A percentile compares a stretch with the other conserved stretches of the same genome.
These are phyloP conservation scores for Scaptomyza polygonia DNA, from an alignment of 2,888 invertebrate species.

Conservation along the genomic window DNA sequence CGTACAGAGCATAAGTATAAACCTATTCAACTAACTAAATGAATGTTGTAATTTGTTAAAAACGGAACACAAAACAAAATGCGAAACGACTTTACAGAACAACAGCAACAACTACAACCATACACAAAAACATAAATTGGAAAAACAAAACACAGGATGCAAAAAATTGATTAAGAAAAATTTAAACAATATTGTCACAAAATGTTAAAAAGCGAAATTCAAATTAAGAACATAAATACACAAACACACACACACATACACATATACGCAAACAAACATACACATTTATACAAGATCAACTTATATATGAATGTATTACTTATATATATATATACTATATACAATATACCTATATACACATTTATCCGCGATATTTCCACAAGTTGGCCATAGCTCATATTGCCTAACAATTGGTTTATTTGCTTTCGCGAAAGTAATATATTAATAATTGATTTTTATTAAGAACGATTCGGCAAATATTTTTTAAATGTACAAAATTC, in stretches of 20 bases:
- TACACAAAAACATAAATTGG: background rate
- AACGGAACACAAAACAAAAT: background rate
- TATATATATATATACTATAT: constrained; percentile 22
- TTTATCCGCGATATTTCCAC: constrained; percentile 19
- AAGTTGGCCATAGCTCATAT: constrained; percentile 15
- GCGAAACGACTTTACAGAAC: background rate
- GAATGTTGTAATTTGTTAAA: constrained; percentile 57
- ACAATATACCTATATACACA: constrained; percentile 12
- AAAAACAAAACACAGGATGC: too few relatives aligned
- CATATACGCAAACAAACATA: constrained; percentile 10
- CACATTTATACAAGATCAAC: constrained; percentile 13
- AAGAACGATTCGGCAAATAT: constrained; percentile 11
- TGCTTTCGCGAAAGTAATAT: background rate
- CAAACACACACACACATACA: background rate
- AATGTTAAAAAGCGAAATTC: background rate
- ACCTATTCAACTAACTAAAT: constrained; percentile 23
- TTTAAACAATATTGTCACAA: background rate
- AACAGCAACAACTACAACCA: background rate
- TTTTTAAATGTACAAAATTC: constrained; percentile 12
- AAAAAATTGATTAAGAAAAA: too few relatives aligned
- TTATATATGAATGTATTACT: constrained; percentile 22
- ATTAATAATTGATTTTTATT: background rate
- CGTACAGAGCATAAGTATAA: constrained; percentile 21
- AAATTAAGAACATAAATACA: background rate
- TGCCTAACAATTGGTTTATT: constrained; percentile 7